Percentiles rank a stretch among this genome's conserved stretches.
Conservation (phyloP, 2,888 invertebrate species). For the Andrena flavipes region DNA sequence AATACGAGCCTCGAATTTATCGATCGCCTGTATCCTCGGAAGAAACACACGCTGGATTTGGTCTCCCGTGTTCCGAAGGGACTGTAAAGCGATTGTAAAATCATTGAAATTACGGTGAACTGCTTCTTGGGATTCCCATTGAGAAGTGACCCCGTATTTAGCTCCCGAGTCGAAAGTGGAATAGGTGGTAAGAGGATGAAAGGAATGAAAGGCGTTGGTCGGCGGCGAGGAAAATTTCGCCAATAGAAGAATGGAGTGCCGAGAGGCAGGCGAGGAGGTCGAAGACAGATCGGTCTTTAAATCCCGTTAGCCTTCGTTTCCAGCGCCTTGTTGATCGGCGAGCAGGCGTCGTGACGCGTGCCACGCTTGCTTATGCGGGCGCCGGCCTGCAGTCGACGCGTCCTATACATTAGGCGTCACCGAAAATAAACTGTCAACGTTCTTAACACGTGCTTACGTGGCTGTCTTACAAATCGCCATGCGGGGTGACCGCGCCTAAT, state of each 20-base stretch:
- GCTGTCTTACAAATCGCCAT: constrained; percentile 33
- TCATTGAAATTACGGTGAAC: too few relatives aligned
- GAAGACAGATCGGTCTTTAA: constrained; percentile 76
- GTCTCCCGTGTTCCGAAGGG: too few relatives aligned
- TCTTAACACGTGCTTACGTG: constrained; percentile 43
- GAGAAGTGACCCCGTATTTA: too few relatives aligned
- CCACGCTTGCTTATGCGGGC: constrained; percentile 75
- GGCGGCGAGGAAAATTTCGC: constrained; percentile 58
- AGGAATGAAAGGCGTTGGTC: too few relatives aligned
- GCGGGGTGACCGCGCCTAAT: constrained; percentile 15
- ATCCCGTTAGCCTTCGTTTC: constrained; percentile 79
- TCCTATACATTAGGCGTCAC: constrained; percentile 48
- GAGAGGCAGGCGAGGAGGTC: not conserved
- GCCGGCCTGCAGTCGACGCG: constrained; percentile 56
- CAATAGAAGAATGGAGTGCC: not conserved
- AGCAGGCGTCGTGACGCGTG: constrained; percentile 72
- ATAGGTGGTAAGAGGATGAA: too few relatives aligned
- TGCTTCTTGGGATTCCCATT: too few relatives aligned
- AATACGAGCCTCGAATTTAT: not conserved
- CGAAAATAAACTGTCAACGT: constrained; percentile 50
- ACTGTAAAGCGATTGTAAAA: too few relatives aligned
- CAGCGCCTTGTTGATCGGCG: constrained; percentile 57
- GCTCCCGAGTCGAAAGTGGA: too few relatives aligned
- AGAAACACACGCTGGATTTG: too few relatives aligned
- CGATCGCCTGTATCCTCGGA: not conserved